phyloP scores from a whole-genome alignment of 2,113 vertebrate species.

The Sphyrna mokarran region DNA sequence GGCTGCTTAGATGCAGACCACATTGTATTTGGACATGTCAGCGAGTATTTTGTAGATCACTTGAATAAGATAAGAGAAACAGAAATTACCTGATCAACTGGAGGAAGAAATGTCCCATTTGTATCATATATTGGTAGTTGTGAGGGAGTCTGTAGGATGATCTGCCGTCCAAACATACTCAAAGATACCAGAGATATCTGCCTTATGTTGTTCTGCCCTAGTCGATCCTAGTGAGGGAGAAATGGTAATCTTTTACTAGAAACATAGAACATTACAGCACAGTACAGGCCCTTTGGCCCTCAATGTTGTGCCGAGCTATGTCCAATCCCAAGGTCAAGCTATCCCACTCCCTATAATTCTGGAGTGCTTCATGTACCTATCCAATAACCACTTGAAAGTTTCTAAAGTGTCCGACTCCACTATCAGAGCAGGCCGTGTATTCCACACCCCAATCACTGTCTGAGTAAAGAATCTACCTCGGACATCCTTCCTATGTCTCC shows the following conservation, averaged over 20 bases:
- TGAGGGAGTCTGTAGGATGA: not conserved
- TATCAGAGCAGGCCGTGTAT: too few relatives aligned
- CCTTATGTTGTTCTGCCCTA: not conserved
- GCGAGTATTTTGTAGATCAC: not conserved
- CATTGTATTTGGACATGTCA: not conserved
- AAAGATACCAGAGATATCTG: not conserved
- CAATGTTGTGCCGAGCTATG: too few relatives aligned
- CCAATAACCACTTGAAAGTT: too few relatives aligned
- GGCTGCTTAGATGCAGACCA: not conserved
- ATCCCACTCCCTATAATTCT: too few relatives aligned
- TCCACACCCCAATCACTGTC: too few relatives aligned
- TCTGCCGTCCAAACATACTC: not conserved
- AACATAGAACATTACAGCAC: too few relatives aligned
- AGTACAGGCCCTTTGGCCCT: too few relatives aligned
- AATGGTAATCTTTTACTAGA: not conserved
- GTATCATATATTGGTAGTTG: not conserved
- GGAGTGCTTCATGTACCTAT: too few relatives aligned
- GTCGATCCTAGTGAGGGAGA: not conserved
- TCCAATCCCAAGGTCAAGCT: too few relatives aligned
- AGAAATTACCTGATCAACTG: not conserved
- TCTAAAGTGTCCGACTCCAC: too few relatives aligned
- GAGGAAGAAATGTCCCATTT: not conserved
- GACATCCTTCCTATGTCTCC: too few relatives aligned
- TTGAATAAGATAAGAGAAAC: not conserved
- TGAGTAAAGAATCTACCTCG: too few relatives aligned